phyloP scores from a whole-genome alignment of 2,113 vertebrate species.

The Gila orcuttii region DNA sequence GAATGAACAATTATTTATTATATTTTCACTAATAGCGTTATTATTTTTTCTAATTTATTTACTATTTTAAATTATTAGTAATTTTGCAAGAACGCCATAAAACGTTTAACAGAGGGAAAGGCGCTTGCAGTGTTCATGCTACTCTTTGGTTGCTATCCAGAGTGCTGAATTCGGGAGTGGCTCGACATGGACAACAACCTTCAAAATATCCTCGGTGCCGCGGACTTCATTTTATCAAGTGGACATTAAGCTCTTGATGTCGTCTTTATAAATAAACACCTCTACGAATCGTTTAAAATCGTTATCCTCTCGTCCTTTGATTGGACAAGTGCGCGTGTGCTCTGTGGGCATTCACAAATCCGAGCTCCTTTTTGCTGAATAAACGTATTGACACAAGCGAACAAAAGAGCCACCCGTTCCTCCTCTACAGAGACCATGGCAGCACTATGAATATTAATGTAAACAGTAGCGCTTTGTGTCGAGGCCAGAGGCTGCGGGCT shows the following conservation, averaged over 20 bases:
- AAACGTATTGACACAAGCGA: slow-evolving; percentile 82
- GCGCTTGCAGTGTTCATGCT: not conserved
- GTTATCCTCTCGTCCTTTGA: slow-evolving; percentile 54
- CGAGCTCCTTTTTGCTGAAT: slow-evolving; percentile 79
- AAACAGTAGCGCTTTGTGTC: slow-evolving; percentile 83
- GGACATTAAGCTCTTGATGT: slow-evolving; percentile 20
- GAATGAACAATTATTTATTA: not conserved
- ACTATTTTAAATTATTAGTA: not conserved
- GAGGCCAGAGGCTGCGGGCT: slow-evolving; percentile 76
- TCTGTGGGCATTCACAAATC: slow-evolving; percentile 75
- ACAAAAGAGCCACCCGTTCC: slow-evolving; percentile 87
- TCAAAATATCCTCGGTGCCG: not conserved
- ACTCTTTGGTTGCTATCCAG: slow-evolving; percentile 74
- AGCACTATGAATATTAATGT: slow-evolving; percentile 87
- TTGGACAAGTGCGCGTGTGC: slow-evolving; percentile 65
- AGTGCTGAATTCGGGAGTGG: slow-evolving; percentile 81
- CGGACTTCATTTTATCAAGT: not conserved
- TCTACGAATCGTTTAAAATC: slow-evolving; percentile 41
- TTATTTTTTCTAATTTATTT: not conserved
- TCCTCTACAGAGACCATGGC: slow-evolving; percentile 78
- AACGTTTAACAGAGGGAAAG: not conserved
- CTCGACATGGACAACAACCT: slow-evolving; percentile 53
- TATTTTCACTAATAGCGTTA: not conserved
- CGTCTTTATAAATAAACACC: slow-evolving; percentile 19
- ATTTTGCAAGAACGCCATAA: not conserved